Base-by-base conservation (phyloP, 1,140 invertebrate genomes). In the Apis cerana region DNA sequence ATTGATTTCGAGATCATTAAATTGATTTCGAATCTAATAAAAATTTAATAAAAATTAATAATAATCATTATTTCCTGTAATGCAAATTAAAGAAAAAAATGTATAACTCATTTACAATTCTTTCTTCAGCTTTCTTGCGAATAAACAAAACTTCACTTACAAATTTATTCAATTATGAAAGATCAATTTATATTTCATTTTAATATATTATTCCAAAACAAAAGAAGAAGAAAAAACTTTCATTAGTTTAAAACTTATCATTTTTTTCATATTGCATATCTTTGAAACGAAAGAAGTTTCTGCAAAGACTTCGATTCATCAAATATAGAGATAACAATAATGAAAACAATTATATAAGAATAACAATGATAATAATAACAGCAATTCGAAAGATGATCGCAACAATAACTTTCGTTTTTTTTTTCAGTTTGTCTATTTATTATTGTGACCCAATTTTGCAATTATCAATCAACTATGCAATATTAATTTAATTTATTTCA, bases 401-500 rank as follows among this genome's bases (percentile, higher is more conserved):
- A 17, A 74, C 9, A 43, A 13, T 59, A 59, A 8, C 21, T 21
- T 74, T 74, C 13, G 56, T 15, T 21, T 75, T n/a, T 15, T 17
- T n/a, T 13, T 50, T 17, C 33, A 19, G 17, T 33, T 23, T 27
- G 5, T 15, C 48, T n/a, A 10, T 54, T 64, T 52, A 64, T 75
- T 59, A n/a, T 11, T 75, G 33, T 43, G 74, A 62, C 59, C 43
- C 11, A 64, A 75, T 64, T 62, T 19, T 43, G 13, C 8, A 5
- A 9, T 10, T 10, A 23, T 33, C 33, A 43, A 43, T 43, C 33
- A 43, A 43, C 33, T 43, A 43, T 43, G 33, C 33, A 43, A 13
- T 61, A 75, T 75, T 43, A 9, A 23, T 50, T 8, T 75, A 75
- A 75, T 62, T 64, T 59, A 75, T 75, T 62, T 64, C 74, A 62